A percentile compares a stretch with the other conserved stretches of the same genome.
Conservation (phyloP, 2,113 vertebrate species). For the Gavialis gangeticus region DNA sequence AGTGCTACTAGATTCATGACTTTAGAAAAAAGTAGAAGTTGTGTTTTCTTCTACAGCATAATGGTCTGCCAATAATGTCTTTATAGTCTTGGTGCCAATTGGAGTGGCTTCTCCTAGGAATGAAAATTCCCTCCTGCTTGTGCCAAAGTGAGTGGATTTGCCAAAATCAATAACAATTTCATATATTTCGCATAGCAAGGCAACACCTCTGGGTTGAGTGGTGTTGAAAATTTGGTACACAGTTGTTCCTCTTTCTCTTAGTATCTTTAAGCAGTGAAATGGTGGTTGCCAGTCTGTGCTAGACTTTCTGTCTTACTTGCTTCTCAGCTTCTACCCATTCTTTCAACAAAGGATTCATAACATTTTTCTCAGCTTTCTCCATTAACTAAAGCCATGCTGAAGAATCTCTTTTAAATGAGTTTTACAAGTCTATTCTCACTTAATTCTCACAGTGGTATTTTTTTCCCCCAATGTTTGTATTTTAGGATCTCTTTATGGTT, state of each 20-base stretch:
- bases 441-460: not conserved
- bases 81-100: not conserved
- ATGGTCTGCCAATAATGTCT: not conserved
- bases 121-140: not conserved
- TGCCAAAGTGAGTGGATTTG: not conserved
- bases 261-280: not conserved
- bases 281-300: not conserved
- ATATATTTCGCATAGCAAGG: not conserved
- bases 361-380: not conserved
- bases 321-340: not conserved
- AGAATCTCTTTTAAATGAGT: not conserved
- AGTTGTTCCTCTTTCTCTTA: not conserved
- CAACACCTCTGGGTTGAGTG: not conserved
- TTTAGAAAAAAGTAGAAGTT: not conserved
- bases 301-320: not conserved
- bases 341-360: not conserved
- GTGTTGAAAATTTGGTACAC: not conserved
- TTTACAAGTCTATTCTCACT: not conserved
- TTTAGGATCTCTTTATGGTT: conserved; percentile 93
- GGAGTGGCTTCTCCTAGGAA: not conserved
- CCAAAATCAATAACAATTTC: not conserved
- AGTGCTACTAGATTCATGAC: not conserved
- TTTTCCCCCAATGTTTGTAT: not conserved
- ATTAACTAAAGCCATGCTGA: not conserved
- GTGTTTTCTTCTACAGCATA: not conserved